Evolutionary conservation across 2,797 vertebrate species (phyloP), one percentile per base, ranked within the genome.

Genomic region (Chloroceryle inda): DNA sequence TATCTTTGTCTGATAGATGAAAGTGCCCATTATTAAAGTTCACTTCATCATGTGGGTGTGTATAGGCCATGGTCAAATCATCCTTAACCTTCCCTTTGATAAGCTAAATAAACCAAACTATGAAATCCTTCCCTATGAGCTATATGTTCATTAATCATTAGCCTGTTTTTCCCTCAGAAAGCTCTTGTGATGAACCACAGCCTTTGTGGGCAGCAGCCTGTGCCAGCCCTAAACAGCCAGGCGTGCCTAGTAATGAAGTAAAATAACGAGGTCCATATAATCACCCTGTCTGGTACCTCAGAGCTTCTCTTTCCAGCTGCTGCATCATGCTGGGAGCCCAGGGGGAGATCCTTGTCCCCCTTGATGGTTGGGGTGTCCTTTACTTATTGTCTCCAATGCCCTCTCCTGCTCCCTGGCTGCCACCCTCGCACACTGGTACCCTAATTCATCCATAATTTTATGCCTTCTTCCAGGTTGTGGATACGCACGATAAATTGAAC

Each of bases 51-150:
- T 67, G 49, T 88, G 79, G 94, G 92, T 95, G 75, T 85, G 82
- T 88, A 80, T 11, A 88, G 83, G 50, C 89, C 69, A 19, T 83
- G 93, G 95, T 95, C 93, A 96, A 96, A 88, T 78, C 95, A 94
- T 95, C 79, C 76, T 95, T 95, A 95, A 95, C 88, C 85, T 95
- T 95, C 82, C 52, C n/a, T 93, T 90, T 81, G 88, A 95, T 96
- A 95, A 96, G 88, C 73, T 94, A 76, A 96, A 96, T 92, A 96
- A 95, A 94, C 74, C 11, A 2, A 93, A 81, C 67, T 44, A n/a
- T 67, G 67, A 79, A 79, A 89, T 67, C 77, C 77, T 88, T 75
- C 81, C 44, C 62, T 69, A 76, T 37, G 55, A 69, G 80, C 63
- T 73, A 8, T 21, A 52, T 14, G 66, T 63, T 88, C 88, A 90